phyloP scores from a whole-genome alignment of 2,797 vertebrate genomes.

The Sebastes variabilis region DNA sequence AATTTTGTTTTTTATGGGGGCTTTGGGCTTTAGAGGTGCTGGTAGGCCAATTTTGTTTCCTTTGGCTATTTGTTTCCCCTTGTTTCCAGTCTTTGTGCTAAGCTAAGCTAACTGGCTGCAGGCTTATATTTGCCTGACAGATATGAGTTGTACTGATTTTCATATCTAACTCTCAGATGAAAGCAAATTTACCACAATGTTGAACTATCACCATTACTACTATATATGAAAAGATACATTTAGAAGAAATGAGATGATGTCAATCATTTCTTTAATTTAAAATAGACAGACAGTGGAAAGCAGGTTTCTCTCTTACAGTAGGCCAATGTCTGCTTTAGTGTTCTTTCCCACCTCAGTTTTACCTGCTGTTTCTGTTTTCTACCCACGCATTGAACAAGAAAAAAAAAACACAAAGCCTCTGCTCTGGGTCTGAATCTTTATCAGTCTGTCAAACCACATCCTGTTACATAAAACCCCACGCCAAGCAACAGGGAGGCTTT shows the following conservation, averaged over 20 bases:
- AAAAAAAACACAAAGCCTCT: conserved; percentile 45
- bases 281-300: conserved; percentile 29
- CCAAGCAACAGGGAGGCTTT: conserved; percentile 60
- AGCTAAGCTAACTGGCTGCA: neutral
- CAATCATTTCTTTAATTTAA: neutral
- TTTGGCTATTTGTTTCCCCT: neutral
- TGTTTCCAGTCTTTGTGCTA: neutral
- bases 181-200: neutral
- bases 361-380: conserved; percentile 59
- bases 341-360: conserved; percentile 51
- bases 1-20: neutral
- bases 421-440: conserved; percentile 76
- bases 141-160: neutral
- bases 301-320: conserved; percentile 16
- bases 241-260: neutral
- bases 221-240: neutral
- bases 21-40: neutral
- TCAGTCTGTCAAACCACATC: conserved; percentile 81
- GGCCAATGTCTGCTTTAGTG: conserved; percentile 9
- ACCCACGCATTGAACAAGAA: conserved; percentile 60
- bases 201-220: neutral
- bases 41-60: neutral
- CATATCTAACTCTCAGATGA: neutral
- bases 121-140: neutral
- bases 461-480: conserved; percentile 74